Percentiles rank a stretch among this genome's conserved stretches.
Evolutionary conservation across 1,140 invertebrate genomes (phyloP).

Genomic region (Sitobion miscanthi): DNA sequence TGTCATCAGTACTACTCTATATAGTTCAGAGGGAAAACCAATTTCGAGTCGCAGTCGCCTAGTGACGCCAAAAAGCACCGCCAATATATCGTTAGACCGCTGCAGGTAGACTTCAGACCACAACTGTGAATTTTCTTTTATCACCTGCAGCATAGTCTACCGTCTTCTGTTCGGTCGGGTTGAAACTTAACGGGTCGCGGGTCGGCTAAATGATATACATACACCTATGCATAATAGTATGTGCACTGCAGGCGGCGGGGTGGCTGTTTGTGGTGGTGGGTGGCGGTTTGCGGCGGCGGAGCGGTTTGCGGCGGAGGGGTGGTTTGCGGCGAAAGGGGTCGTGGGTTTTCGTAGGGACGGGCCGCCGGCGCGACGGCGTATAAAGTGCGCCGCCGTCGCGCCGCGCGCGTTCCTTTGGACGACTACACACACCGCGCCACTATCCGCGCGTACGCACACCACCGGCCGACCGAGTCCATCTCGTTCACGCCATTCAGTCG

Average conservation of each 20-base stretch:
- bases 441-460: not conserved
- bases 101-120: no score
- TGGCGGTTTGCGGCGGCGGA: not conserved
- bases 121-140: not conserved
- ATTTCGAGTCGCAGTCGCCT: not conserved
- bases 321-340: not conserved
- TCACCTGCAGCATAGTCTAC: no score
- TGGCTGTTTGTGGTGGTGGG: not conserved
- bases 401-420: not conserved
- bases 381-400: not conserved
- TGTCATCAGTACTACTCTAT: not conserved
- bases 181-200: not conserved
- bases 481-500: slow-evolving; percentile 49
- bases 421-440: not conserved
- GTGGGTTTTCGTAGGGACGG: not conserved
- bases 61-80: not conserved
- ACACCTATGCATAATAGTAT: not conserved
- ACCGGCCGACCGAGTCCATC: not conserved
- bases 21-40: not conserved
- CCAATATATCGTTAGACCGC: not conserved
- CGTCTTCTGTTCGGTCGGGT: not conserved
- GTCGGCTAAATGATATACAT: not conserved
- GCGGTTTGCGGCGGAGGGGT: not conserved
- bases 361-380: not conserved
- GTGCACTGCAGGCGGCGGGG: not conserved